These are phyloP conservation scores for Xylocampa areola DNA, from an alignment of 2,888 invertebrate species.

Conservation along the genomic window DNA sequence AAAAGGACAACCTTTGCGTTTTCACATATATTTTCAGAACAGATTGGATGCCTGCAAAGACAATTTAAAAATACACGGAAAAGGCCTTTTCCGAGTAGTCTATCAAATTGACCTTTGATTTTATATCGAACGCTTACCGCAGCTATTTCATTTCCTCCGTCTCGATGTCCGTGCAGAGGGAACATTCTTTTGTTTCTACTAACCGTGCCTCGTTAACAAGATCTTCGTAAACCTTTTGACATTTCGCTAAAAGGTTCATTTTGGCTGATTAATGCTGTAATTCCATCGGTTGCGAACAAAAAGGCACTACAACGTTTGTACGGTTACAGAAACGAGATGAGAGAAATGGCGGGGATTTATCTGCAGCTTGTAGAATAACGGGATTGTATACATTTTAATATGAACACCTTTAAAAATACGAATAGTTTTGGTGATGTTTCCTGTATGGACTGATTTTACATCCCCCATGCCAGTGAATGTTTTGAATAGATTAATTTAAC, in stretches of 20 bases:
- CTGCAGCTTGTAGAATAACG: conserved; percentile 74
- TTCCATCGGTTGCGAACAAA: conserved; percentile 79
- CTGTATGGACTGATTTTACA: conserved; percentile 18
- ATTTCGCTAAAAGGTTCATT: conserved; percentile 87
- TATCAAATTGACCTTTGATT: conserved; percentile 45
- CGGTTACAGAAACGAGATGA: conserved; percentile 68
- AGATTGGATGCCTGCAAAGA: conserved; percentile 11
- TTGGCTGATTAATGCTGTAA: conserved; percentile 85
- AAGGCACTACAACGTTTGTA: conserved; percentile 83
- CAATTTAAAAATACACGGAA: conserved; percentile 40
- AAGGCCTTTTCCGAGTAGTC: conserved; percentile 4
- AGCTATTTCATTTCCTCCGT: conserved; percentile 61
- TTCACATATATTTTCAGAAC: conserved; percentile 16
- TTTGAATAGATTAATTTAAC: background rate
- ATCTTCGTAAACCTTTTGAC: conserved; percentile 85
- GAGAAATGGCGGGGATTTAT: conserved; percentile 84
- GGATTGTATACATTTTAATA: conserved; percentile 74
- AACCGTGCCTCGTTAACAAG: conserved; percentile 77
- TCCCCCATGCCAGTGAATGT: background rate
- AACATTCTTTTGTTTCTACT: conserved; percentile 83
- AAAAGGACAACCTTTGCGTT: too few relatives aligned
- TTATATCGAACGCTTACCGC: conserved; percentile 58
- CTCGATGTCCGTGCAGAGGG: conserved; percentile 67
- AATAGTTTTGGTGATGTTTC: conserved; percentile 34
- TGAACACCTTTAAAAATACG: conserved; percentile 42